These are phyloP conservation scores for Monomorium pharaonis DNA, from an alignment of 1,140 invertebrate species.

Conservation along the genomic window DNA sequence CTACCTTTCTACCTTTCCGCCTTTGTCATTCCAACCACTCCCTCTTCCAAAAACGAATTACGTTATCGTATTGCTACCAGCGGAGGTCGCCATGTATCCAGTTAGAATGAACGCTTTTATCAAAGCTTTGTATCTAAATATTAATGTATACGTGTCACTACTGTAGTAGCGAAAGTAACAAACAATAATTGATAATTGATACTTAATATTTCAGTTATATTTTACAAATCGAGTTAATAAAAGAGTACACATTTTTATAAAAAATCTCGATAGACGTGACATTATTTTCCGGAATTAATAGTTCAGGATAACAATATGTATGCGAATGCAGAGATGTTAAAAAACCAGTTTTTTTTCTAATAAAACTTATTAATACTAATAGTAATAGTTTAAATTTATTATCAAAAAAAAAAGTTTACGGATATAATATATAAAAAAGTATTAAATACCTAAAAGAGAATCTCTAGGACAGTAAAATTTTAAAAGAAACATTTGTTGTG, in stretches of 20 bases:
- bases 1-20: slow-evolving; percentile 28
- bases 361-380: too few relatives aligned
- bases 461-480: too few relatives aligned
- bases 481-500: too few relatives aligned
- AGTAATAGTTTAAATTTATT: too few relatives aligned
- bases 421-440: too few relatives aligned
- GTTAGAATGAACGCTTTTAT: not conserved
- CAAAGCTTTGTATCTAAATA: not conserved
- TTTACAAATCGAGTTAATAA: not conserved
- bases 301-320: not conserved
- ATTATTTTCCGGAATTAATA: not conserved
- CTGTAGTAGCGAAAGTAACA: not conserved
- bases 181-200: not conserved
- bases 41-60: slow-evolving; percentile 16
- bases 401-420: too few relatives aligned
- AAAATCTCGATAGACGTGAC: not conserved
- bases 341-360: too few relatives aligned
- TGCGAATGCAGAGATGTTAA: not conserved
- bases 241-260: not conserved
- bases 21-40: slow-evolving; percentile 30
- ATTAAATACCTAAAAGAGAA: too few relatives aligned
- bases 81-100: not conserved
- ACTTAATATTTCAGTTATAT: not conserved
- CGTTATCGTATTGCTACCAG: slow-evolving; percentile 27
- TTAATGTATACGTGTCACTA: not conserved